Conservation (phyloP, 2,888 invertebrate species). For the Augochlorella aurata region DNA sequence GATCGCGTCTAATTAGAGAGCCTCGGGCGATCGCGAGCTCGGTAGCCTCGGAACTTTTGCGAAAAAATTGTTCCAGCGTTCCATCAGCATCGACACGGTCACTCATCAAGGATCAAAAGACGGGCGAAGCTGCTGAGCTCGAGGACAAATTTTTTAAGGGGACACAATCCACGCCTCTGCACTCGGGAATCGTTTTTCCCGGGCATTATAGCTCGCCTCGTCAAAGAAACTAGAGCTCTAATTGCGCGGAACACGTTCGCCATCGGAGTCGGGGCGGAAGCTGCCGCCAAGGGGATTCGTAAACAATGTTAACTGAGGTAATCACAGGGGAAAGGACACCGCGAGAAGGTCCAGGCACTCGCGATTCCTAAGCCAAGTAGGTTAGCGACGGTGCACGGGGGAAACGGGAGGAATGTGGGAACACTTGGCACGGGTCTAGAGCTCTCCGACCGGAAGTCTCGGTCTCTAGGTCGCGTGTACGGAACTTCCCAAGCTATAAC, state of each 20-base stretch:
- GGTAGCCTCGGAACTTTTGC: background rate
- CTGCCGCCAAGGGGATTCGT: constrained; percentile 13
- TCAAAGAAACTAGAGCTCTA: constrained; percentile 6
- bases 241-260: background rate
- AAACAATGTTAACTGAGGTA: constrained; percentile 39
- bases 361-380: constrained; percentile 51
- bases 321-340: constrained; percentile 39
- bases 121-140: background rate
- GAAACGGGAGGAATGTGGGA: constrained; percentile 35
- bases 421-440: constrained; percentile 50
- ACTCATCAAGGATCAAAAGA: background rate
- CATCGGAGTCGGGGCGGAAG: background rate
- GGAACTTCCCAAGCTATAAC: constrained; percentile 33
- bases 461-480: constrained; percentile 54
- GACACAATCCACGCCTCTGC: background rate
- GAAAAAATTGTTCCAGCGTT: background rate
- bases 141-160: background rate
- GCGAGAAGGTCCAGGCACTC: constrained; percentile 14
- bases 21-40: background rate
- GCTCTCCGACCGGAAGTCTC: constrained; percentile 46
- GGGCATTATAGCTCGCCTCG: background rate
- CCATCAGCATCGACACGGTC: background rate
- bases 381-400: constrained; percentile 23
- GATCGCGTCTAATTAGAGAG: background rate
- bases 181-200: background rate